phyloP scores from a whole-genome alignment of 2,113 vertebrate genomes.

The Coptodon rendalli region DNA sequence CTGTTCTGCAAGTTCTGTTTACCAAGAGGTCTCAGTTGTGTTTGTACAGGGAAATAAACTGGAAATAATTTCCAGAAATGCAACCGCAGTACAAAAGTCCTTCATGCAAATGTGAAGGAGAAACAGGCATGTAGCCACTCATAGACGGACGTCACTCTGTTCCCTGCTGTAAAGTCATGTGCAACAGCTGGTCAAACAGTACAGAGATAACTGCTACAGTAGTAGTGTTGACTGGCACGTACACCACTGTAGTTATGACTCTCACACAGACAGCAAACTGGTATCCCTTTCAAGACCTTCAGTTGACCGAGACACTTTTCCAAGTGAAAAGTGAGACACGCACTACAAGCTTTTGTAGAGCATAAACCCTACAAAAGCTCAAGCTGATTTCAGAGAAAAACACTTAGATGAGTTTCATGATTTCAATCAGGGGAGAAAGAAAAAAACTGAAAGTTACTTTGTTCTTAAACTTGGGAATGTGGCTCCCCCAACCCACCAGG shows the following conservation, averaged over 20 bases:
- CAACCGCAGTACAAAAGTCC: not conserved
- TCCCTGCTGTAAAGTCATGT: conserved; percentile 15
- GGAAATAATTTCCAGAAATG: not conserved
- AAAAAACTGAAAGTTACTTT: not conserved
- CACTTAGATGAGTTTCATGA: not conserved
- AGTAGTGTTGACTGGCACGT: not conserved
- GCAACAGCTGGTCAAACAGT: conserved; percentile 51
- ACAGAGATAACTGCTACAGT: not conserved
- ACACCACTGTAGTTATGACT: not conserved
- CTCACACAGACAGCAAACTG: not conserved
- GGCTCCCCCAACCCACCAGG: not conserved
- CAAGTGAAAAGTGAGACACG: not conserved
- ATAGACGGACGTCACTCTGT: not conserved
- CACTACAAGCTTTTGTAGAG: not conserved
- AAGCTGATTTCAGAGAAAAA: not conserved
- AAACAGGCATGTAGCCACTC: not conserved
- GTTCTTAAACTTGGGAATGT: not conserved
- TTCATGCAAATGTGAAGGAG: not conserved
- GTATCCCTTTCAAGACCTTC: not conserved
- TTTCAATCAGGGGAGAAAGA: not conserved
- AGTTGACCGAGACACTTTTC: not conserved
- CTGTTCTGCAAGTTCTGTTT: not conserved
- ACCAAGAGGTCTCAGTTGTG: not conserved
- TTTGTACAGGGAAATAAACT: not conserved
- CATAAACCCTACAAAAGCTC: not conserved